These are phyloP conservation scores for Ennomos fuscantarius DNA, from an alignment of 2,888 invertebrate genomes.

Conservation along the genomic window DNA sequence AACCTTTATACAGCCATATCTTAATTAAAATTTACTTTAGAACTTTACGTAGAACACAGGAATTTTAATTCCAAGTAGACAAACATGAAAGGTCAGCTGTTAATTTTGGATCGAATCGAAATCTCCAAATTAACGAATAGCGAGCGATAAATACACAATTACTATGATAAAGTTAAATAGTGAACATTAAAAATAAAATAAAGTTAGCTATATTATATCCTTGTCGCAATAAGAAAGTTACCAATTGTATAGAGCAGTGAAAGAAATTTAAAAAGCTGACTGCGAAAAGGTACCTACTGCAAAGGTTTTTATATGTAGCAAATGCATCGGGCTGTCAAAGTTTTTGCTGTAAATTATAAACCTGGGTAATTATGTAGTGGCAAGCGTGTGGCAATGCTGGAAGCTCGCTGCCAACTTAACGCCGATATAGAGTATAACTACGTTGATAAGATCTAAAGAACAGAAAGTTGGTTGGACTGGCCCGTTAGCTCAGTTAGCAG, in stretches of 20 bases:
- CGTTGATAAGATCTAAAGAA: too few species aligned
- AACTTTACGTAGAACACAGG: neutral
- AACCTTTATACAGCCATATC: neutral
- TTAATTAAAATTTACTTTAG: slow-evolving; percentile 1
- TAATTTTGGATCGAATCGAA: slow-evolving; percentile 3
- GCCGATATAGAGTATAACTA: too few species aligned
- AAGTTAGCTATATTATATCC: neutral
- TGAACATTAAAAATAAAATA: neutral
- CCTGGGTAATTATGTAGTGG: slow-evolving; percentile 2
- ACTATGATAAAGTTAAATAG: neutral
- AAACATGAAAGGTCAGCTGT: slow-evolving; percentile 8
- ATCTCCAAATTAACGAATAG: neutral
- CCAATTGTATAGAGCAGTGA: neutral
- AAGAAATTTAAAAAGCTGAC: neutral
- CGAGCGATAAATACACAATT: neutral
- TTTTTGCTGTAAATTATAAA: neutral
- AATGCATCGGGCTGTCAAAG: too few species aligned
- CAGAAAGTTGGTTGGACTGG: too few species aligned
- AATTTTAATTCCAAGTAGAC: slow-evolving; percentile 4
- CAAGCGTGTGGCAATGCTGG: slow-evolving; percentile 26
- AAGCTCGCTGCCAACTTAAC: slow-evolving; percentile 33
- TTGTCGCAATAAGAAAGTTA: neutral
- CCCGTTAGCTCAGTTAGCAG: too few species aligned
- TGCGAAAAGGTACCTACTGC: neutral
- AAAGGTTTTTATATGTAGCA: neutral